Percentiles rank a stretch among this genome's conserved stretches.
Evolutionary conservation across 2,113 vertebrate species (phyloP).

Genomic region (Pogonocichla stellata): DNA sequence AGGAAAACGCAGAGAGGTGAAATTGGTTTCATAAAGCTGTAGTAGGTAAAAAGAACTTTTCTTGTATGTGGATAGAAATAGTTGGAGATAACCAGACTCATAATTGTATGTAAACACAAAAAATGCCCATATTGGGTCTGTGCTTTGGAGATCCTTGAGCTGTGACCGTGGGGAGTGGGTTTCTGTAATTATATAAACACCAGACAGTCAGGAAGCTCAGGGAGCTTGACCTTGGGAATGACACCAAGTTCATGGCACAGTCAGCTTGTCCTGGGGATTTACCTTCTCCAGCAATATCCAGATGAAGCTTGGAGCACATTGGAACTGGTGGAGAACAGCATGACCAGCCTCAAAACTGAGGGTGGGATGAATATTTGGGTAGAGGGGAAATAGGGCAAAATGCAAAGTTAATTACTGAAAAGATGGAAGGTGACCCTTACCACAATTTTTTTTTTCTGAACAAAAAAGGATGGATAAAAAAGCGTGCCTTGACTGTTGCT

Average conservation of each 20-base stretch:
- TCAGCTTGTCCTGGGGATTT: background rate
- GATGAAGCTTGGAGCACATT: background rate
- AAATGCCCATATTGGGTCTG: background rate
- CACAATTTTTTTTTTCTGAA: background rate
- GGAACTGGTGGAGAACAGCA: background rate
- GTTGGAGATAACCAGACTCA: background rate
- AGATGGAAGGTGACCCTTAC: background rate
- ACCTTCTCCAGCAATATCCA: background rate
- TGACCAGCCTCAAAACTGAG: background rate
- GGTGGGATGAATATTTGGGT: background rate
- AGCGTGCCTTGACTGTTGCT: background rate
- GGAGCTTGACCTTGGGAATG: background rate
- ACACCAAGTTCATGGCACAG: background rate
- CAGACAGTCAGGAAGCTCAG: background rate
- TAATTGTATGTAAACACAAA: background rate
- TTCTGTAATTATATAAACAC: background rate
- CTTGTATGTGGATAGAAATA: background rate
- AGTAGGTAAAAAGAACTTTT: background rate
- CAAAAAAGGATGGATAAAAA: background rate
- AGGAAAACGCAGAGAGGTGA: background rate
- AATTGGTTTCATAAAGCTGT: background rate
- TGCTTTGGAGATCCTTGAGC: background rate
- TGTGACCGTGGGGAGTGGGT: fast-evolving
- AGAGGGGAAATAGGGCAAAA: background rate
- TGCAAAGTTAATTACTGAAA: background rate